phyloP scores from a whole-genome alignment of 1,140 invertebrate species.

The Pseudoatta argentina region DNA sequence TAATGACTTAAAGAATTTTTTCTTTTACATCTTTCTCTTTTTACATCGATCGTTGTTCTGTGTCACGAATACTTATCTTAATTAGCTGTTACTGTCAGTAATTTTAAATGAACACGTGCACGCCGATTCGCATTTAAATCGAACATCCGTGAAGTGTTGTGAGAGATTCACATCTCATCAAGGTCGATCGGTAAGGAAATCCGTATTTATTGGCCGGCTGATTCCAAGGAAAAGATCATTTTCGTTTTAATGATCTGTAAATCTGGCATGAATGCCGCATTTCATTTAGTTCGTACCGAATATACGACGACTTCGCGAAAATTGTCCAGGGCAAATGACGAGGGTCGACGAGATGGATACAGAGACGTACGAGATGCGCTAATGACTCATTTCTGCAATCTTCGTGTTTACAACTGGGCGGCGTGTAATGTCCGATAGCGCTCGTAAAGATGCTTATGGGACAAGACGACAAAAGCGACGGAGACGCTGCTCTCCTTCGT shows the following conservation, averaged over 20 bases:
- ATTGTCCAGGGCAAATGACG: conserved; percentile 39
- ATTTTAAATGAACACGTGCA: conserved; percentile 1
- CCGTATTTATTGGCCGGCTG: conserved; percentile 11
- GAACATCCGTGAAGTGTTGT: not conserved
- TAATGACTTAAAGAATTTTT: not conserved
- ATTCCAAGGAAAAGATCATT: conserved; percentile 20
- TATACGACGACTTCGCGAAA: conserved; percentile 37
- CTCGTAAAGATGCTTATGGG: conserved; percentile 19
- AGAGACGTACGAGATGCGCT: not conserved
- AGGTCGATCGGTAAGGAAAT: conserved; percentile 18
- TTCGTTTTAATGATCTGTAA: conserved; percentile 44
- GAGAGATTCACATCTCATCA: conserved; percentile 2
- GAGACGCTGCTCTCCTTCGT: not conserved
- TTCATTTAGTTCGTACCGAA: not conserved
- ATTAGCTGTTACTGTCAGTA: not conserved
- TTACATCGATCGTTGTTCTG: not conserved
- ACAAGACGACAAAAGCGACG: not conserved
- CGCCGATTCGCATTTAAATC: not conserved
- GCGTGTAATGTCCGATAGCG: not conserved
- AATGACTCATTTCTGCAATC: conserved; percentile 58
- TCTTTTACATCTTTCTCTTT: not conserved
- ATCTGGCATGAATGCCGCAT: conserved; percentile 7
- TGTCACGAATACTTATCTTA: not conserved
- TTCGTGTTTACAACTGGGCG: conserved; percentile 49
- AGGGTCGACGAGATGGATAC: not conserved